phyloP scores from a whole-genome alignment of 2,888 invertebrate species.

The Cephalotes varians region DNA sequence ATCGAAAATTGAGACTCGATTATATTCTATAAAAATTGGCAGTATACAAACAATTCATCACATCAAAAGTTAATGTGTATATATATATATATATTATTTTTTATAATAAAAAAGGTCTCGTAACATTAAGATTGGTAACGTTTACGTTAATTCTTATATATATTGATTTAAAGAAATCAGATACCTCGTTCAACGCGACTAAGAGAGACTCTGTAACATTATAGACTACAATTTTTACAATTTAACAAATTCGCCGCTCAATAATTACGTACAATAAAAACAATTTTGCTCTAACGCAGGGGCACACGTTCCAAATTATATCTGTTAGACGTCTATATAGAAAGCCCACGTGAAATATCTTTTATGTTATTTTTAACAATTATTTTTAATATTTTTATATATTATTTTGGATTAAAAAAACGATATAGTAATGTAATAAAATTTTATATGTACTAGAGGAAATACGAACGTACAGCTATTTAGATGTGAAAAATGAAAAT shows the following conservation, averaged over 20 bases:
- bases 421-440: not conserved
- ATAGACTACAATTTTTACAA: slow-evolving; percentile 42
- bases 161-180: slow-evolving; percentile 25
- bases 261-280: slow-evolving; percentile 38
- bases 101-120: slow-evolving; percentile 33
- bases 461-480: not conserved
- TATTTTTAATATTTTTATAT: not conserved
- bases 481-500: not conserved
- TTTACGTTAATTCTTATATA: slow-evolving; percentile 34
- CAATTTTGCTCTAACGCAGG: slow-evolving; percentile 13
- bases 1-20: slow-evolving; percentile 50
- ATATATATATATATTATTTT: slow-evolving; percentile 26
- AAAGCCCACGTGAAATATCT: not conserved
- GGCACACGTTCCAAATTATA: not conserved
- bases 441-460: slow-evolving; percentile 1
- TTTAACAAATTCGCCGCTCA: slow-evolving; percentile 32
- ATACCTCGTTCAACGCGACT: slow-evolving; percentile 15
- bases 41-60: slow-evolving; percentile 69
- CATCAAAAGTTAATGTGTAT: slow-evolving; percentile 52
- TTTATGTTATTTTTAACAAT: not conserved
- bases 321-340: not conserved
- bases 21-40: slow-evolving; percentile 68
- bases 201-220: slow-evolving; percentile 32
- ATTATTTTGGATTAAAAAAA: slow-evolving; percentile 6
- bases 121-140: slow-evolving; percentile 48